phyloP scores from a whole-genome alignment of 2,888 invertebrate genomes.

The Norana najaformis region DNA sequence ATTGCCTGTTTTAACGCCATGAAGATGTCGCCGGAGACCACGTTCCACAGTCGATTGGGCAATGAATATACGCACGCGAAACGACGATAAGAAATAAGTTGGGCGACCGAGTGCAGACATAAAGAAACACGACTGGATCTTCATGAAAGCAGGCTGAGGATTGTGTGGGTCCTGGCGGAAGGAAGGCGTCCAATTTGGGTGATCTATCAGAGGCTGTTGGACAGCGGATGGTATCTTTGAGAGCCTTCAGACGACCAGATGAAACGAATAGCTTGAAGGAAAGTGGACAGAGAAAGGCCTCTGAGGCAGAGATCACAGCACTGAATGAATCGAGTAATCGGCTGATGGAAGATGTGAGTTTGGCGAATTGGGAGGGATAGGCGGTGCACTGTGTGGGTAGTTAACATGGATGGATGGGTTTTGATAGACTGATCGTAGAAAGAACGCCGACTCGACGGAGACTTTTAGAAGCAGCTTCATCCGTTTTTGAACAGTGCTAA shows the following conservation, averaged over 20 bases:
- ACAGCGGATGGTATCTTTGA: neutral
- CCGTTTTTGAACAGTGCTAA: neutral
- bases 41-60: neutral
- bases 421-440: neutral
- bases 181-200: neutral
- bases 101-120: neutral
- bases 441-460: neutral
- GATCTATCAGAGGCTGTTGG: neutral
- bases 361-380: neutral
- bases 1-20: neutral
- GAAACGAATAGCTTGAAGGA: neutral
- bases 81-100: no score
- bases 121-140: neutral
- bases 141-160: neutral
- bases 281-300: neutral
- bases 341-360: neutral
- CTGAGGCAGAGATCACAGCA: neutral
- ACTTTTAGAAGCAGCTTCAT: neutral
- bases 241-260: neutral
- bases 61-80: neutral
- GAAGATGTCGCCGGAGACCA: neutral
- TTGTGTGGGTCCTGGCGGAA: neutral
- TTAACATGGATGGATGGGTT: neutral
- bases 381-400: neutral
- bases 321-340: neutral